phyloP scores from a whole-genome alignment of 2,797 vertebrate species.

The Micropoecilia bifurca region DNA sequence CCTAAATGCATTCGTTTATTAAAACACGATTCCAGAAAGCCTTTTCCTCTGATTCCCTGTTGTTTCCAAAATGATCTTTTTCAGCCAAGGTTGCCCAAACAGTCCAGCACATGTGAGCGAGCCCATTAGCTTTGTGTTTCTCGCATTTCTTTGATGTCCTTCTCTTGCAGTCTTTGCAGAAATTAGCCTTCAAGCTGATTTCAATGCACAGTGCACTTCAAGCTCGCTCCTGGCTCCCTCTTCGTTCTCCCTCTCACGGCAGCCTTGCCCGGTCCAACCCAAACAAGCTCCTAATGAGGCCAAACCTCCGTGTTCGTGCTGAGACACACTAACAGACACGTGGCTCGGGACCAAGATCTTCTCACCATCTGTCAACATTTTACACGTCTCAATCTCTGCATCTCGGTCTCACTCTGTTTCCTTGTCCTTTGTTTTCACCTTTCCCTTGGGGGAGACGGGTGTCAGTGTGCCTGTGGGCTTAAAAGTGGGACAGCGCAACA shows the following conservation, averaged over 20 bases:
- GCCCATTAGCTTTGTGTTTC: slow-evolving; percentile 66
- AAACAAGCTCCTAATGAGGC: slow-evolving; percentile 72
- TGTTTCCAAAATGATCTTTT: slow-evolving; percentile 36
- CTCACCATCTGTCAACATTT: slow-evolving; percentile 52
- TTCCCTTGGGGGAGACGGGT: slow-evolving; percentile 30
- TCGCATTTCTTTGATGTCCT: slow-evolving; percentile 63
- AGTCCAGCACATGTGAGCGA: slow-evolving; percentile 42
- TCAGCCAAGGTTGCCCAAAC: slow-evolving; percentile 36
- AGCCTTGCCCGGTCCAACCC: slow-evolving; percentile 44
- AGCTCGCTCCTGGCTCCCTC: slow-evolving; percentile 65
- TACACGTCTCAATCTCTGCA: slow-evolving; percentile 21
- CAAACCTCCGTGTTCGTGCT: slow-evolving; percentile 50
- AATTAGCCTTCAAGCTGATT: slow-evolving; percentile 62
- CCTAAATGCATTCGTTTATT: slow-evolving; percentile 13
- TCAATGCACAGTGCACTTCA: slow-evolving; percentile 62
- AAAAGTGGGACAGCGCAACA: slow-evolving; percentile 45
- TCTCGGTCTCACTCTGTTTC: slow-evolving; percentile 20
- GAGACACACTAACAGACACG: slow-evolving; percentile 24
- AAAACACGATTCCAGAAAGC: slow-evolving; percentile 21
- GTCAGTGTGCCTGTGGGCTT: slow-evolving; percentile 31
- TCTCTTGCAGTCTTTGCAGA: slow-evolving; percentile 59
- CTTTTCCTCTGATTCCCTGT: slow-evolving; percentile 16
- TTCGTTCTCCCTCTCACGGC: slow-evolving; percentile 68
- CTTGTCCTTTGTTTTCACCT: slow-evolving; percentile 31
- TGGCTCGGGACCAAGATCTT: slow-evolving; percentile 42